Evolutionary conservation across 2,888 invertebrate genomes (phyloP).

Genomic region (Drosophila anceps): DNA sequence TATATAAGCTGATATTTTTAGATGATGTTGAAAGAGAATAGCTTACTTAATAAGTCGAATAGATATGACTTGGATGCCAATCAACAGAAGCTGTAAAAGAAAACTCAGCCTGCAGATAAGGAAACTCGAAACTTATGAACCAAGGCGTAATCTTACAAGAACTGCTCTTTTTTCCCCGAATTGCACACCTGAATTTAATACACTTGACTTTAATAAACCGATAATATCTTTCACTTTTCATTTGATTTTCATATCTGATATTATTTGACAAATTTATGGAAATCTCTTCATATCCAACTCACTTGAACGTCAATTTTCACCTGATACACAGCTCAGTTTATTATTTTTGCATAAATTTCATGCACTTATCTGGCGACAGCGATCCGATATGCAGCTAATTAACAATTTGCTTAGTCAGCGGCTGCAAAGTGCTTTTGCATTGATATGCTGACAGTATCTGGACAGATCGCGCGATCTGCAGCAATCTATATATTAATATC

Average conservation of each 20-base stretch:
- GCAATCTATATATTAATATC: slow-evolving; percentile 1
- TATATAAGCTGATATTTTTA: background rate
- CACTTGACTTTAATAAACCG: background rate
- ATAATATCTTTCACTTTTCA: background rate
- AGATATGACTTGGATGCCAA: background rate
- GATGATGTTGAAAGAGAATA: background rate
- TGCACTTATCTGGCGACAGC: slow-evolving; percentile 21
- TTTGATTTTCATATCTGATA: slow-evolving; percentile 1
- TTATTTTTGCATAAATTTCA: slow-evolving; percentile 12
- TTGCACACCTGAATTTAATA: background rate
- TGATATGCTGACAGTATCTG: slow-evolving; percentile 55
- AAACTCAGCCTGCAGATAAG: no score
- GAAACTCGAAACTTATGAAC: no score
- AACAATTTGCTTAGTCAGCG: slow-evolving; percentile 37
- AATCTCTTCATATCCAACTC: background rate
- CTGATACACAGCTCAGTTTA: background rate
- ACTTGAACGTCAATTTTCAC: slow-evolving; percentile 5
- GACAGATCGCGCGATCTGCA: slow-evolving; percentile 39
- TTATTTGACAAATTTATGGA: background rate
- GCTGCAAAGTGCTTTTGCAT: slow-evolving; percentile 47
- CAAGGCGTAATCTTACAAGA: background rate
- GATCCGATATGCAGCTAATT: slow-evolving; percentile 55
- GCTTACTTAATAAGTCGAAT: no score
- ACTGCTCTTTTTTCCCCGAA: background rate
- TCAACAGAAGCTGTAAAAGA: no score